Conservation (phyloP, 1,140 invertebrate genomes). For the Idris sp. region DNA sequence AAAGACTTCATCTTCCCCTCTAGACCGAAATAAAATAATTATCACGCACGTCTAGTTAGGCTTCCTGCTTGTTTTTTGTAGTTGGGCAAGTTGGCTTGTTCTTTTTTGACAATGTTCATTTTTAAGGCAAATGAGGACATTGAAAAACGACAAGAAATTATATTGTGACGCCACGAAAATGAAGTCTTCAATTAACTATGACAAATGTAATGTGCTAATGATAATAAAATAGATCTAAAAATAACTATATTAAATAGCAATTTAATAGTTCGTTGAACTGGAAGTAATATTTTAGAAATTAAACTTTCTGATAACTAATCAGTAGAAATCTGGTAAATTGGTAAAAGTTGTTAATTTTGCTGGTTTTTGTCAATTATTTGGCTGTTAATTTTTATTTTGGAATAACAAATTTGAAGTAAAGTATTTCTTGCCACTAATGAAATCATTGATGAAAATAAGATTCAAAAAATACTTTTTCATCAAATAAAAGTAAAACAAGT, state of each 20-base stretch:
- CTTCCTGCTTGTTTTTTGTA: constrained; percentile 48
- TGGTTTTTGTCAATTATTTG: too few species aligned
- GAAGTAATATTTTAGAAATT: too few species aligned
- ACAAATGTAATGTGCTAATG: constrained; percentile 49
- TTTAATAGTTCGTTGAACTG: constrained; percentile 45
- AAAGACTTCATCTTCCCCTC: constrained; percentile 56
- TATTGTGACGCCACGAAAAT: constrained; percentile 35
- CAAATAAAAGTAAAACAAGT: too few species aligned
- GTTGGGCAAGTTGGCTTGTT: background rate
- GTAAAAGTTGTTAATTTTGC: too few species aligned
- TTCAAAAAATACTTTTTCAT: too few species aligned
- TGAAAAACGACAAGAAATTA: constrained; percentile 50
- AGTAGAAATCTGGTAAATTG: too few species aligned
- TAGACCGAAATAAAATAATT: constrained; percentile 63
- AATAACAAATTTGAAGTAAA: too few species aligned
- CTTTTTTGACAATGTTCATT: constrained; percentile 43
- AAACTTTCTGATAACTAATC: too few species aligned
- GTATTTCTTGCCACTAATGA: too few species aligned
- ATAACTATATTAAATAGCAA: constrained; percentile 48
- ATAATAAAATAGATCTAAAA: constrained; percentile 28
- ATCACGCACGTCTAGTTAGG: constrained; percentile 44
- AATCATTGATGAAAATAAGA: too few species aligned
- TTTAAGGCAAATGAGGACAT: constrained; percentile 60
- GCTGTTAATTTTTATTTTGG: too few species aligned
- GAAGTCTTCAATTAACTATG: constrained; percentile 58